Base-by-base conservation (phyloP, 2,888 invertebrate species). In the Pantelozetes paolii region DNA sequence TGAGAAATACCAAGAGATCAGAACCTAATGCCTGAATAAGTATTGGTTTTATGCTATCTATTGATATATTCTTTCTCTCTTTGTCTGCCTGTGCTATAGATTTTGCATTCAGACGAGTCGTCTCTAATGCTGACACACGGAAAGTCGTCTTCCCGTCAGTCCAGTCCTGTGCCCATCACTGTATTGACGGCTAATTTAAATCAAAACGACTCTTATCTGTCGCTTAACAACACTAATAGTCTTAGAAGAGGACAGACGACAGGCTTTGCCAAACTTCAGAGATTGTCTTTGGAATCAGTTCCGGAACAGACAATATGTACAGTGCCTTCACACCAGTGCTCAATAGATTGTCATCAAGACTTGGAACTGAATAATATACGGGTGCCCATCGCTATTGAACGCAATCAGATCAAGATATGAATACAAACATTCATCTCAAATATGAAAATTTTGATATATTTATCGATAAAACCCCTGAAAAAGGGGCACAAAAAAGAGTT, bases 311-410 rank as follows among this genome's bases (percentile, higher is more conserved):
- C 59, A 30, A 30, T 59, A 30, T 59, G 59, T 59, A 20, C 59
- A 59, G 59, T 59, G 59, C 59, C 59, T 59, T 59, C 59, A 59
- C 59, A 59, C 5, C 30, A 59, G 30, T 59, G 59, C 59, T 59
- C 59, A 59, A 59, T 59, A 13, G 59, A 59, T 30, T 59, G 20
- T 30, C 23, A 23, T 30, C 59, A 59, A 11, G 30, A 59, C 3
- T 2, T 59, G 3, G 59, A 59, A 6, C 13, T 59, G 13, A 59
- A 59, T 30, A 28, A 30, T 30, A 59, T 59, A 3, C 15, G 30
- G 30, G 59, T 54, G 28, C 54, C 57, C 23, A 5, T 57, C n/a
- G 8, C 18, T 57, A 23, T 57, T 9, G 59, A 59, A 9, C 59
- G 30, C 30, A 59, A 59, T 30, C 59, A 59, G n/a, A 30, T 59